Evolutionary conservation across 1,140 invertebrate genomes (phyloP).

Genomic region (Drosophila virilis): DNA sequence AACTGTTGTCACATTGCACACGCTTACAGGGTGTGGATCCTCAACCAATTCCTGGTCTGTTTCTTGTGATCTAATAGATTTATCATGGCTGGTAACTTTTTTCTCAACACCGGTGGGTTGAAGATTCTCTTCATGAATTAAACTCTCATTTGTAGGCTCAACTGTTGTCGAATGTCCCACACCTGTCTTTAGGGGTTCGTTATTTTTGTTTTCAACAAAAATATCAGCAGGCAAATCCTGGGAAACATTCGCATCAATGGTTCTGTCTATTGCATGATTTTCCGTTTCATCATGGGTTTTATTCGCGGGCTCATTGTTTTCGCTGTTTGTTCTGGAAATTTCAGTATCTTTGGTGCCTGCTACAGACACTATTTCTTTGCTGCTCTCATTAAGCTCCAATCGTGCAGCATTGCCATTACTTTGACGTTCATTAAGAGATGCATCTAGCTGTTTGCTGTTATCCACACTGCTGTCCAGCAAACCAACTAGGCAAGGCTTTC

Average conservation of each 20-base stretch:
- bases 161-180: not conserved
- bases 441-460: not conserved
- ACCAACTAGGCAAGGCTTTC: not conserved
- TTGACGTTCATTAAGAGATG: not conserved
- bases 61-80: not conserved
- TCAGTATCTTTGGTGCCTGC: not conserved
- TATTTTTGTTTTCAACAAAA: not conserved
- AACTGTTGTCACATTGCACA: not conserved
- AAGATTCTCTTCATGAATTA: not conserved
- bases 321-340: not conserved
- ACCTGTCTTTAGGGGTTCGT: not conserved
- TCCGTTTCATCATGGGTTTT: not conserved
- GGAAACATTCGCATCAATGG: conserved; percentile 20
- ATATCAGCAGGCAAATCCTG: not conserved
- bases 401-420: not conserved
- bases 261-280: not conserved
- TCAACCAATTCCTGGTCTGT: not conserved
- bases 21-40: not conserved
- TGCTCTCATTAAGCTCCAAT: conserved; percentile 3
- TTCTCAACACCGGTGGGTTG: not conserved
- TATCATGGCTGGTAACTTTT: not conserved
- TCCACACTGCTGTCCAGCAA: not conserved
- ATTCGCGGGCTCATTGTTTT: not conserved
- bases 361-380: not conserved
- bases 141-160: not conserved